Evolutionary conservation across 2,797 vertebrate species (phyloP), one percentile per base, ranked within the genome.

Genomic region (Crenichthys baileyi): DNA sequence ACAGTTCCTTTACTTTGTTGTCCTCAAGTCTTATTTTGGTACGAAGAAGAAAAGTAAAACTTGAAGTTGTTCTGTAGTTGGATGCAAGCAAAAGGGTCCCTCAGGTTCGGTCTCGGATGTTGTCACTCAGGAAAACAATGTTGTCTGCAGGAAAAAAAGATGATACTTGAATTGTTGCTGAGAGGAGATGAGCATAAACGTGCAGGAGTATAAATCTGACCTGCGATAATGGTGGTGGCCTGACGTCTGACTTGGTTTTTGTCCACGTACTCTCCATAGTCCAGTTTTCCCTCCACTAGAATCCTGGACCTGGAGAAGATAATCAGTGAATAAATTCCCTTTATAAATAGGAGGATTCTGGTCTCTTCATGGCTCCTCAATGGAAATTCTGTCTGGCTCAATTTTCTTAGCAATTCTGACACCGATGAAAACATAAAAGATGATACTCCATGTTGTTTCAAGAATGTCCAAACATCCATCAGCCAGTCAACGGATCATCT

Each of bases 211-310:
- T 77, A 77, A 46, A 50, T 13, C 92, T 92, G 88, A 99, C 98
- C 98, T 95, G 97, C 98, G 67, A 99, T 97, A 90, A 99, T 96
- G 72, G 97, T 99, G 67, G 98, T 99, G 63, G 97, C 98, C 90
- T 99, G 98, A 8, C 98, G 94, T 74, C 97, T 94, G 73, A 99
- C 96, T 0, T 97, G 98, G 92, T 98, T 99, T 90, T 98, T 99
- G 90, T 99, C 98, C 4, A 95, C 93, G 1, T 99, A 99, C 91
- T 99, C 98, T 0, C 98, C 98, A 7, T 99, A 99, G 89, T 99
- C 98, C 78, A 99, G 92, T 85, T 99, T 99, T 11, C 98, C 98
- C 92, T 99, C 98, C 48, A 99, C 96, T 0, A 95, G 96, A 73
- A 99, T 73, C 77, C 98, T 96, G 48, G 97, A 91, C 56, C 98